phyloP scores from a whole-genome alignment of 2,797 vertebrate species.

The Sparus aurata region DNA sequence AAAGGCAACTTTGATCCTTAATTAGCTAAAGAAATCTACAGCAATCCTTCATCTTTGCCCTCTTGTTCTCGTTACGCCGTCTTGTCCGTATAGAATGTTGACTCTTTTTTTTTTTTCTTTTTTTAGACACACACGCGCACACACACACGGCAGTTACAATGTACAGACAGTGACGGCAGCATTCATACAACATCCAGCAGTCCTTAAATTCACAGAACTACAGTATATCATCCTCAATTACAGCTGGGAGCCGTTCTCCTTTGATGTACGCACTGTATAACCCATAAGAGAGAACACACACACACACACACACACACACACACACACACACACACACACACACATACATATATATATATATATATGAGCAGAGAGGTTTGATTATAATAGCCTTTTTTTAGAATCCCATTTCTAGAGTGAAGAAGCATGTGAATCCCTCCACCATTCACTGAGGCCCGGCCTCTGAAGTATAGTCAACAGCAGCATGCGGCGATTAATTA shows the following conservation, averaged over 20 bases:
- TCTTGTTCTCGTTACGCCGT: slow-evolving; percentile 44
- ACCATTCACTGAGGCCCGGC: slow-evolving; percentile 55
- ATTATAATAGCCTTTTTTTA: slow-evolving; percentile 64
- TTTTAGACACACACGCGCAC: slow-evolving; percentile 1
- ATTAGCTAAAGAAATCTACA: slow-evolving; percentile 67
- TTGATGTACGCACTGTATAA: slow-evolving; percentile 62
- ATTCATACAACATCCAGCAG: slow-evolving; percentile 25
- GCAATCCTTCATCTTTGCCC: slow-evolving; percentile 49
- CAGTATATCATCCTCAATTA: slow-evolving; percentile 42
- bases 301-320: slow-evolving; percentile 1
- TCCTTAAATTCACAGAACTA: slow-evolving; percentile 39
- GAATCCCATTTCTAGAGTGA: slow-evolving; percentile 64
- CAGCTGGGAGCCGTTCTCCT: slow-evolving; percentile 36
- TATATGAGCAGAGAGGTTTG: slow-evolving; percentile 32
- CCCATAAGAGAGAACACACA: slow-evolving; percentile 43
- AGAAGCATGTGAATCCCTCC: slow-evolving; percentile 63
- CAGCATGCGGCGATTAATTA: slow-evolving; percentile 81
- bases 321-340: slow-evolving; percentile 21
- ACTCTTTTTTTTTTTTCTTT: not conserved
- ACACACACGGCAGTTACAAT: not conserved
- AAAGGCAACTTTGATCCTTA: slow-evolving; percentile 49
- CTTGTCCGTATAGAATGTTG: slow-evolving; percentile 7
- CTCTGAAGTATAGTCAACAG: slow-evolving; percentile 80
- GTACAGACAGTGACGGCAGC: slow-evolving; percentile 15
- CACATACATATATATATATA: slow-evolving; percentile 22